Percentiles rank a stretch among this genome's conserved stretches.
These are phyloP conservation scores for Parasteatoda lunata DNA, from an alignment of 2,888 invertebrate genomes.

Conservation along the genomic window DNA sequence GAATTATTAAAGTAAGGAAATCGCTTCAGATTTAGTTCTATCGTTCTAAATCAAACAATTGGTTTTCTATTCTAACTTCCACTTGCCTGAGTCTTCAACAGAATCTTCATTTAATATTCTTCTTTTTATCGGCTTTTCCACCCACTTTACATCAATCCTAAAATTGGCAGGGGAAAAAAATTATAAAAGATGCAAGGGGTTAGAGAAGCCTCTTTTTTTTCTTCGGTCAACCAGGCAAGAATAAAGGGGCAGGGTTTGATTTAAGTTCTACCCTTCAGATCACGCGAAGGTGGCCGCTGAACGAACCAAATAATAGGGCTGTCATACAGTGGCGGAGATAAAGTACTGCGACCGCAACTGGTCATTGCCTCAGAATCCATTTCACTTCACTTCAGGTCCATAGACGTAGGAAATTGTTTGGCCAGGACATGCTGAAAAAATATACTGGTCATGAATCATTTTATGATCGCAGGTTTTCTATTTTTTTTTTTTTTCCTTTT, in stretches of 20 bases:
- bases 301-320: constrained; percentile 41
- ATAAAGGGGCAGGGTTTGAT: constrained; percentile 45
- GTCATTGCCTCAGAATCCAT: constrained; percentile 38
- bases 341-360: constrained; percentile 41
- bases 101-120: too few species aligned
- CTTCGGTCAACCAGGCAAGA: constrained; percentile 33
- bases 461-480: constrained; percentile 24
- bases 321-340: constrained; percentile 38
- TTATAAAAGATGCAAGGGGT: too few species aligned
- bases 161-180: too few species aligned
- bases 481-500: too few species aligned
- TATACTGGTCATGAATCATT: constrained; percentile 38
- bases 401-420: constrained; percentile 45
- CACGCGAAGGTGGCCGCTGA: constrained; percentile 5
- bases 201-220: background rate
- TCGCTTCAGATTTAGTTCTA: too few species aligned
- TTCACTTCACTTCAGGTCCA: constrained; percentile 28
- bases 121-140: too few species aligned
- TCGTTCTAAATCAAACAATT: too few species aligned
- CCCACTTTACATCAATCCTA: too few species aligned
- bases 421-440: constrained; percentile 16
- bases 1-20: too few species aligned
- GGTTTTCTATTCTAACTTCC: too few species aligned
- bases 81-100: too few species aligned
- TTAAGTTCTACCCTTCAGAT: constrained; percentile 10